These are phyloP conservation scores for Eulemur rufifrons DNA, from an alignment of 2,113 vertebrate species.

Conservation along the genomic window DNA sequence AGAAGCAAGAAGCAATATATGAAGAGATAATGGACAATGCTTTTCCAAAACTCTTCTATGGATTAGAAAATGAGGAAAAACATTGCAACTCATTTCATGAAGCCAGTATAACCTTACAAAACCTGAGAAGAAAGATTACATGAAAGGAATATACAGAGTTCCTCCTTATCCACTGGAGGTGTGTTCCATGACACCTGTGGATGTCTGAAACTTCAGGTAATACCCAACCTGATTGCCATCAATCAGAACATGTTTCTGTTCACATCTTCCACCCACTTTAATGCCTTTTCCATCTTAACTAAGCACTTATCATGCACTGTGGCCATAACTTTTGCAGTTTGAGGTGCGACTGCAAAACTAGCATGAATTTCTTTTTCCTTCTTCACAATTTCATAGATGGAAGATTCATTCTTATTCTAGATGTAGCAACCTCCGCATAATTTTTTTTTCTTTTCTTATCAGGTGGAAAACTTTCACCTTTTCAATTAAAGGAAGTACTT, in stretches of 20 bases:
- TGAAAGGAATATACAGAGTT: background rate
- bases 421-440: background rate
- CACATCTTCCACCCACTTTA: background rate
- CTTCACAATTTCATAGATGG: background rate
- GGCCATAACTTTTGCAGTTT: background rate
- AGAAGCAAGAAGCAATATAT: background rate
- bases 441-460: background rate
- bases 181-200: background rate
- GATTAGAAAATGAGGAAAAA: background rate
- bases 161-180: background rate
- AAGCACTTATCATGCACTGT: background rate
- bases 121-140: background rate
- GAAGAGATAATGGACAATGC: background rate
- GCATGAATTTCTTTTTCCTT: background rate
- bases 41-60: background rate
- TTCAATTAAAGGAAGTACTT: background rate
- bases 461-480: background rate
- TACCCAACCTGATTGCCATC: background rate
- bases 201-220: background rate
- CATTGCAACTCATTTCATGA: background rate
- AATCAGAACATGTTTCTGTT: background rate
- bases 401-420: background rate
- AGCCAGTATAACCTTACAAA: background rate
- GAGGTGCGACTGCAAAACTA: background rate
- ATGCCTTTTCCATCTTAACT: background rate